Conservation (phyloP, 2,797 vertebrate genomes). For the Anniella stebbinsi region DNA sequence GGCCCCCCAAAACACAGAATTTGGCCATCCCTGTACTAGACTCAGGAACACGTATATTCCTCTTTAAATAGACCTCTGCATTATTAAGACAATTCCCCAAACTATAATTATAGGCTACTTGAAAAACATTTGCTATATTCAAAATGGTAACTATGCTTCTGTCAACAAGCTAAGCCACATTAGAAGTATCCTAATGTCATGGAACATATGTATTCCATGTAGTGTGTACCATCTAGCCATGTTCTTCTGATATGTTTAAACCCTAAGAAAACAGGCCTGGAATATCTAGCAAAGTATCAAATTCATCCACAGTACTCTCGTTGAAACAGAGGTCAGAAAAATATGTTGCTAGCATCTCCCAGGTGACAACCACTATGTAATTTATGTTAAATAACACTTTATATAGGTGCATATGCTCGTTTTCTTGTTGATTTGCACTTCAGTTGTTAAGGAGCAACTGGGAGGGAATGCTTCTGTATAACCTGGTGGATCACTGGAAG, state of each 20-base stretch:
- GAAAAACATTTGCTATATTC: no score
- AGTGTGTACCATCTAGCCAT: not conserved
- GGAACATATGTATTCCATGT: no score
- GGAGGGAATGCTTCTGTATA: not conserved
- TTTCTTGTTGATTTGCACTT: not conserved
- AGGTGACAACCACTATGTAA: not conserved
- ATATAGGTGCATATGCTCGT: not conserved
- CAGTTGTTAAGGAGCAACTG: not conserved
- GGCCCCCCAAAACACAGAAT: no score
- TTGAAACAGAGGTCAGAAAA: not conserved
- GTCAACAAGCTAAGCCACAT: no score
- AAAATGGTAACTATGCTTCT: no score
- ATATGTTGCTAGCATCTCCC: not conserved
- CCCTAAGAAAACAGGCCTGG: not conserved
- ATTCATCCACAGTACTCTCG: not conserved
- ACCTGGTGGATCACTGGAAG: not conserved
- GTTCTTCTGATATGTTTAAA: not conserved
- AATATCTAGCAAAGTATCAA: slow-evolving; percentile 4
- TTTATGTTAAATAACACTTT: not conserved
- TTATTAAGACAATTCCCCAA: no score
- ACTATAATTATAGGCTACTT: no score
- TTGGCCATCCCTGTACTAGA: no score
- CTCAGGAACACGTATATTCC: no score
- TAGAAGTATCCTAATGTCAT: no score
- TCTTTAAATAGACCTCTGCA: no score